Conservation (phyloP, 2,113 vertebrate genomes). For the Vulpes ferrilata region DNA sequence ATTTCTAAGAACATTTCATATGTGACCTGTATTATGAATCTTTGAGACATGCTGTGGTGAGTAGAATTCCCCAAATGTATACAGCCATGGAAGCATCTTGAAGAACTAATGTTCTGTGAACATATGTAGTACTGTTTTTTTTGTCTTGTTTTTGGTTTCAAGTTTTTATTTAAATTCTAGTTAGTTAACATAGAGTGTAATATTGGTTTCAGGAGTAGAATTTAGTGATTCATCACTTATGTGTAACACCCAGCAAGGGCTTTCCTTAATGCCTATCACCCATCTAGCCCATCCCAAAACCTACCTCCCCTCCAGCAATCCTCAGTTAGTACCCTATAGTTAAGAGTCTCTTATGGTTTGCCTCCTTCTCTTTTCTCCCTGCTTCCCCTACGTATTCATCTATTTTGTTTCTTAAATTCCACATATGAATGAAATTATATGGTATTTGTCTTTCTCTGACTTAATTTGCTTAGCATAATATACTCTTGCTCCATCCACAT, state of each 20-base stretch:
- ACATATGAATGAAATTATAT: background rate
- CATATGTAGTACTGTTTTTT: background rate
- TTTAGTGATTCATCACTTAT: background rate
- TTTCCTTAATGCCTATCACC: background rate
- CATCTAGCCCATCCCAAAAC: background rate
- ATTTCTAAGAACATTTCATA: background rate
- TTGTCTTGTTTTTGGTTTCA: background rate
- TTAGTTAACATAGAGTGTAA: background rate
- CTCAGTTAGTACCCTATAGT: background rate
- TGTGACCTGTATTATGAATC: background rate
- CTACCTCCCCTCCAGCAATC: background rate
- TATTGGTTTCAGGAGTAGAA: background rate
- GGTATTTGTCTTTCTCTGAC: background rate
- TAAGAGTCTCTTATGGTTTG: background rate
- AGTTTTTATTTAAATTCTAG: background rate
- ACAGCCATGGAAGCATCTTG: background rate
- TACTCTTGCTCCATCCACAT: background rate
- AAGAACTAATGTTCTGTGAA: background rate
- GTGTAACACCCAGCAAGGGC: background rate
- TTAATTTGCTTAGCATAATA: background rate
- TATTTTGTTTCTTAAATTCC: background rate
- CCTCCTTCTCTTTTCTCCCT: background rate
- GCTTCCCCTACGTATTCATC: background rate
- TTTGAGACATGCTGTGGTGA: background rate
- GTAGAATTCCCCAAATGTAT: background rate